Percentiles rank a stretch among this genome's conserved stretches.
Evolutionary conservation across 2,797 vertebrate genomes (phyloP).

Genomic region (Eulemur mongoz): DNA sequence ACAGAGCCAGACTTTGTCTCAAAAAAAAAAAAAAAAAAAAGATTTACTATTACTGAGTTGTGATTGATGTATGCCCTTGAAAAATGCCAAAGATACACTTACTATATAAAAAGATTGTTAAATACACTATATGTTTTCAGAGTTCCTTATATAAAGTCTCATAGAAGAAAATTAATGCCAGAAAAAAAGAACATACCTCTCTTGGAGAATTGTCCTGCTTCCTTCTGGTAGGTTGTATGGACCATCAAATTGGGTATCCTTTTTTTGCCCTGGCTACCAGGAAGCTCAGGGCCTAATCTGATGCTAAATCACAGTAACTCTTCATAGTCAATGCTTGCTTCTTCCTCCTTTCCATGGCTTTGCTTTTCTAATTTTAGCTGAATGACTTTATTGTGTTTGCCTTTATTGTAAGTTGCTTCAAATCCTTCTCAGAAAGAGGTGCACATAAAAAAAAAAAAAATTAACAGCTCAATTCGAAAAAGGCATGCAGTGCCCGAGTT

Average conservation of each 20-base stretch:
- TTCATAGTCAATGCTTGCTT: neutral
- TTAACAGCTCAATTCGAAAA: slow-evolving; percentile 69
- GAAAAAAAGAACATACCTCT: neutral
- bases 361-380: slow-evolving; percentile 65
- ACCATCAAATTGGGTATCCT: neutral
- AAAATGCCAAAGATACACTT: neutral
- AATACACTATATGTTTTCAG: neutral
- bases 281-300: slow-evolving; percentile 59
- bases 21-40: too few species aligned
- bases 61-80: neutral
- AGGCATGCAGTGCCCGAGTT: slow-evolving; percentile 31
- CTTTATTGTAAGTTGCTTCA: slow-evolving; percentile 59
- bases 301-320: neutral
- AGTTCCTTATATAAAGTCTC: neutral
- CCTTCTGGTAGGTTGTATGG: neutral
- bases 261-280: slow-evolving; percentile 66
- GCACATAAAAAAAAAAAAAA: slow-evolving; percentile 40
- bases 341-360: slow-evolving; percentile 43
- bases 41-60: neutral
- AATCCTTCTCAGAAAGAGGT: slow-evolving; percentile 72
- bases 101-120: neutral
- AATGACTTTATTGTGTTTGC: slow-evolving; percentile 58
- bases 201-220: neutral
- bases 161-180: neutral
- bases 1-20: too few species aligned